Conservation (phyloP, 1,140 invertebrate species). For the Oreohelix idahoensis region DNA sequence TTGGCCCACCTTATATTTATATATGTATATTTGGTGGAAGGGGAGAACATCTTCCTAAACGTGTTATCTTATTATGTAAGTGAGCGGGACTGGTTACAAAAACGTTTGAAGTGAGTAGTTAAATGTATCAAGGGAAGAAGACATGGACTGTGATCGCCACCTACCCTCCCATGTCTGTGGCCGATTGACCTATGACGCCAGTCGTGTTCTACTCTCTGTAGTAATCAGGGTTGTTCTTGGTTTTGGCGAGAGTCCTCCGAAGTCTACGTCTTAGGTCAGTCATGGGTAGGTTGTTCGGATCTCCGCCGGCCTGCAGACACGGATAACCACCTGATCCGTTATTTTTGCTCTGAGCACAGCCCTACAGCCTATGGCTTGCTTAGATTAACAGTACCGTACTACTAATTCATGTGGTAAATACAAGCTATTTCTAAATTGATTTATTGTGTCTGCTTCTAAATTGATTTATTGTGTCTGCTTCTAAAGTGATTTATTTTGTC, state of each 20-base stretch:
- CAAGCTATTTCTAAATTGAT: no score
- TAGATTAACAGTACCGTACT: no score
- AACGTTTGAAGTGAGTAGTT: neutral
- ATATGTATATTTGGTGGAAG: neutral
- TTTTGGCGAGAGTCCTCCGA: slow-evolving; percentile 41
- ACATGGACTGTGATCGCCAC: neutral
- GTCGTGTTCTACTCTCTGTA: slow-evolving; percentile 19
- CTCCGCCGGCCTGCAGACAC: slow-evolving; percentile 37
- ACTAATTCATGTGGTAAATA: no score
- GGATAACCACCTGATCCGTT: neutral
- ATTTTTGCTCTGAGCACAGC: neutral
- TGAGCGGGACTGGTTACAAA: neutral
- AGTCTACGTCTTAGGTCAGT: slow-evolving; percentile 42
- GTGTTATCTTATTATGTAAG: no score
- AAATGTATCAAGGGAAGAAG: neutral
- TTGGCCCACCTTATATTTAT: neutral
- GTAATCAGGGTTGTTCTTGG: slow-evolving; percentile 40
- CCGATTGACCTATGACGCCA: neutral
- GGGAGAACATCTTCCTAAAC: neutral
- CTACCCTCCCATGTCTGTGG: slow-evolving; percentile 37
- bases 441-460: no score
- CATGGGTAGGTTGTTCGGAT: slow-evolving; percentile 37
- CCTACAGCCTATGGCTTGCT: no score
- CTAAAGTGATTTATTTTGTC: no score
- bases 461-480: no score